A percentile compares a stretch with the other conserved stretches of the same genome.
Evolutionary conservation across 2,113 vertebrate genomes (phyloP).

Genomic region (Sula dactylatra): DNA sequence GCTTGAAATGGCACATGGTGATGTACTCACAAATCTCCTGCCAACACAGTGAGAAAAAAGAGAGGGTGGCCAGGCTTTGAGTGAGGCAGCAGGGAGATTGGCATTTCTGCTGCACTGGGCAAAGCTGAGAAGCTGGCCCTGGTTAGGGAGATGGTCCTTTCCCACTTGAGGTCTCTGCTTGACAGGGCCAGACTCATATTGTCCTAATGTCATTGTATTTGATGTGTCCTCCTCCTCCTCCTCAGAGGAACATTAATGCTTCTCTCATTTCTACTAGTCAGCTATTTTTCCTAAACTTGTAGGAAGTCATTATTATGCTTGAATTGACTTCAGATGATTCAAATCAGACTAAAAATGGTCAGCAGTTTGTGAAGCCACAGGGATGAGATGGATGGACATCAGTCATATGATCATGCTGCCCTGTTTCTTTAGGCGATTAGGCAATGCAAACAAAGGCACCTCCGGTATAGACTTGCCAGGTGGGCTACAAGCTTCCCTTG

Average conservation of each 20-base stretch:
- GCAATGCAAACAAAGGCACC: neutral
- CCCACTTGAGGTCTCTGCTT: neutral
- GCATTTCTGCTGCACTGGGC: neutral
- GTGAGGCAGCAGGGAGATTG: neutral
- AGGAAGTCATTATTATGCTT: neutral
- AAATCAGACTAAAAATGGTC: neutral
- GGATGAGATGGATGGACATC: neutral
- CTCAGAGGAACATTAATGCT: neutral
- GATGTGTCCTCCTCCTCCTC: neutral
- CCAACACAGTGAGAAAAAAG: neutral
- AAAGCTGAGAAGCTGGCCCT: neutral
- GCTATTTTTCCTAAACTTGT: neutral
- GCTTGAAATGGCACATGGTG: slow-evolving; percentile 52
- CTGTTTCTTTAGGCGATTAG: neutral
- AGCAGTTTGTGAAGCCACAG: neutral
- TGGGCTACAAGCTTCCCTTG: neutral
- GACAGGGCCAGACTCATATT: neutral
- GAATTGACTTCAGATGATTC: neutral
- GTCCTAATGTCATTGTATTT: neutral
- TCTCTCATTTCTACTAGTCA: neutral
- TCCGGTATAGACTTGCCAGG: neutral
- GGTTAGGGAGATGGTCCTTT: neutral
- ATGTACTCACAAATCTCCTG: slow-evolving; percentile 3
- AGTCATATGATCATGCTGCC: neutral
- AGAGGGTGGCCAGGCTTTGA: neutral